Conservation (phyloP, 1,140 invertebrate genomes). For the Hylaeus volcanicus region DNA sequence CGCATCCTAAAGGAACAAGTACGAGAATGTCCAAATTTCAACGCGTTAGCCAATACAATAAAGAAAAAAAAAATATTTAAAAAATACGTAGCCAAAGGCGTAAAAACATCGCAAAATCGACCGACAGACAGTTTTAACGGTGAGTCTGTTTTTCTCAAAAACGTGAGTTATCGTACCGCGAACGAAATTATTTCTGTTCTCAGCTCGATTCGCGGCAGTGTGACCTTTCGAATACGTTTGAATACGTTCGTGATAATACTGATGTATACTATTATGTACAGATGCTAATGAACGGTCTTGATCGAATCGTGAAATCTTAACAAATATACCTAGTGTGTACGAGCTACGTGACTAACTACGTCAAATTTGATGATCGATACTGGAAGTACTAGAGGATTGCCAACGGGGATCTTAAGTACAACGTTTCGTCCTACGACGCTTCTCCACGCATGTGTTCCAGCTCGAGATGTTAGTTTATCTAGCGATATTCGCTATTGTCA, state of each 20-base stretch:
- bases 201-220: not conserved
- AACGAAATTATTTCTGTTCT: not conserved
- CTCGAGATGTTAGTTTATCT: not conserved
- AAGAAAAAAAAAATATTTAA: constrained; percentile 1
- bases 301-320: not conserved
- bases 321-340: not conserved
- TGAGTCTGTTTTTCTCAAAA: not conserved
- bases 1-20: constrained; percentile 80
- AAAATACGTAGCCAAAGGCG: not conserved
- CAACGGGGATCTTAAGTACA: constrained; percentile 29
- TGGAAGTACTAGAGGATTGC: not conserved
- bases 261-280: not conserved
- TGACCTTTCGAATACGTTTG: too few relatives aligned
- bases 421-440: not conserved
- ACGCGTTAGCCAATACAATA: constrained; percentile 63
- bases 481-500: too few relatives aligned
- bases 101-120: not conserved
- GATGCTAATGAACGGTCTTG: not conserved
- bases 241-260: not conserved
- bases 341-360: constrained; percentile 28
- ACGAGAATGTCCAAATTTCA: constrained; percentile 73
- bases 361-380: not conserved
- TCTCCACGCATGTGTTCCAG: constrained; percentile 15
- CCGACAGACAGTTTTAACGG: not conserved
- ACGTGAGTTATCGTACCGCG: not conserved